Percentiles rank a stretch among this genome's conserved stretches.
These are phyloP conservation scores for Trochalopteron elliotii DNA, from an alignment of 2,113 vertebrate genomes.

Conservation along the genomic window DNA sequence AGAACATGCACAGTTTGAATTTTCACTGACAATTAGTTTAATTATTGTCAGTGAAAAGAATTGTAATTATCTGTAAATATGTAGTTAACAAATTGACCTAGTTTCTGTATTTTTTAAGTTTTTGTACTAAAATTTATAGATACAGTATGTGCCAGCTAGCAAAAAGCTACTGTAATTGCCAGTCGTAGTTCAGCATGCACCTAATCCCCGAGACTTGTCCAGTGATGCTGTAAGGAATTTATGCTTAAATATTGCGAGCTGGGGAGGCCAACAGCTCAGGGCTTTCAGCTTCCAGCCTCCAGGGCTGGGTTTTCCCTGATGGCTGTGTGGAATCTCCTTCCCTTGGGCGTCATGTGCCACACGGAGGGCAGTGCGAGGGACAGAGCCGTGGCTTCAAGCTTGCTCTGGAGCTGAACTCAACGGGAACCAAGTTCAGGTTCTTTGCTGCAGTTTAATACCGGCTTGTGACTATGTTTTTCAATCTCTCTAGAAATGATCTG, in stretches of 20 bases:
- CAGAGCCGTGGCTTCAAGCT: slow-evolving; percentile 51
- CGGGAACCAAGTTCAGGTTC: slow-evolving; percentile 38
- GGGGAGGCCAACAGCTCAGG: not conserved
- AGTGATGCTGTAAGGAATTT: slow-evolving; percentile 66
- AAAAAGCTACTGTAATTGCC: slow-evolving; percentile 71
- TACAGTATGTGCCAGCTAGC: slow-evolving; percentile 74
- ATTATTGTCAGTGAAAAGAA: slow-evolving; percentile 72
- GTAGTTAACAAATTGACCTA: slow-evolving; percentile 79
- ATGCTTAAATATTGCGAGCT: slow-evolving; percentile 45
- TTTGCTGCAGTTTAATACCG: slow-evolving; percentile 49
- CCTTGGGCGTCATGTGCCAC: not conserved
- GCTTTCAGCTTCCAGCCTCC: not conserved
- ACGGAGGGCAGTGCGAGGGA: slow-evolving; percentile 38
- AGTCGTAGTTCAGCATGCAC: slow-evolving; percentile 70
- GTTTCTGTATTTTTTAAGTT: slow-evolving; percentile 77
- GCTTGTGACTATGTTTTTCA: slow-evolving; percentile 13
- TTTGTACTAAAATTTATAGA: slow-evolving; percentile 79
- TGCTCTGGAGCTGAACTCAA: slow-evolving; percentile 64
- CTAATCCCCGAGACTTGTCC: slow-evolving; percentile 56
- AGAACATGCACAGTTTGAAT: slow-evolving; percentile 72
- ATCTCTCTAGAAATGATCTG: not conserved
- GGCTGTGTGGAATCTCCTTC: not conserved
- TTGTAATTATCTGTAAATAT: slow-evolving; percentile 81
- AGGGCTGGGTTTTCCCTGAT: not conserved
- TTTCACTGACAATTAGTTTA: slow-evolving; percentile 68